Base-by-base conservation (phyloP, 2,113 vertebrate genomes). In the Naja naja region DNA sequence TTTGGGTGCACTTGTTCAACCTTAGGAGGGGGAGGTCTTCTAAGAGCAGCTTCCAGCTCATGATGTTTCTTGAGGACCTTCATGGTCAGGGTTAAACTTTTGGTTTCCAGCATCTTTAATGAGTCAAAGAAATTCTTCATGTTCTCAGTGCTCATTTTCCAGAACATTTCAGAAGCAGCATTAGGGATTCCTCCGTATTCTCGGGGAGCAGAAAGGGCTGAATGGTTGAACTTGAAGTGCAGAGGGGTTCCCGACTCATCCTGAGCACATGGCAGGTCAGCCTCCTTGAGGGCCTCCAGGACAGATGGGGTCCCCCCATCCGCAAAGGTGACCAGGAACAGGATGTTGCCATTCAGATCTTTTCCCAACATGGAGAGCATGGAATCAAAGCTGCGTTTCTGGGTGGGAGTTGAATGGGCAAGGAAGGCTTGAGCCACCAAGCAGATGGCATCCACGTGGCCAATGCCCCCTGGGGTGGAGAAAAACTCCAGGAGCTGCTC, bases 121-220 rank as follows among this genome's bases (percentile, higher is more conserved):
- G 56, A 91, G 9, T 12, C 45, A n/a, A 95, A 95, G 45, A 95
- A 96, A 1, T 16, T 64, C 54, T 92, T 74, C 94, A 95, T 94
- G 87, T 93, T 96, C 20, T 8, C 16, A 6, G 87, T 5, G 12
- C 90, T 92, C 93, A 94, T 93, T 54, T 89, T 54, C 95, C 95
- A 95, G 49, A 89, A 92, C 92, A 92, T 92, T 53, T 88, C 30
- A 30, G 92, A 69, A 60, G 25, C 9, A 89, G 91, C 91, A 25
- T 56, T 81, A 5, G 1, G 25, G 9, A 16, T 88, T 25, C 22
- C 45, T 4, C 16, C 18, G 1, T n/a, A 43, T 5, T 7, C 60
- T n/a, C 0, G 4, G 60, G 4, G 27, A 64, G 11, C 4, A n/a
- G n/a, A 64, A 1, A 64, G 3, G 0, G 27, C 0, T 14, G 60